phyloP scores from a whole-genome alignment of 2,113 vertebrate genomes.

The Cettia cetti region DNA sequence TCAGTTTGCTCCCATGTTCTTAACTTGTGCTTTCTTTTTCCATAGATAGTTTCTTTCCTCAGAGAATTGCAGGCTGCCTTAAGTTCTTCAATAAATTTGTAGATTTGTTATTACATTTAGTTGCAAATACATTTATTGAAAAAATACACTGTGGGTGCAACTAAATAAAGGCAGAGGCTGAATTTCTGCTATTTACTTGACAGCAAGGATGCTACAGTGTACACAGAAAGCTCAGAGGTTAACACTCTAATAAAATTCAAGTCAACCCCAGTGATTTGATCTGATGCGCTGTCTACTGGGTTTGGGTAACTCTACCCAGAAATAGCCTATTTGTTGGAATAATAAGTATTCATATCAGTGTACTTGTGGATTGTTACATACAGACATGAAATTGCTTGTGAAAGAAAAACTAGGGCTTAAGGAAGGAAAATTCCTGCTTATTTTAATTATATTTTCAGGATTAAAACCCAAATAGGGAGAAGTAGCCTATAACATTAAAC shows the following conservation, averaged over 20 bases:
- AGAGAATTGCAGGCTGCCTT: background rate
- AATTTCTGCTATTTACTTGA: background rate
- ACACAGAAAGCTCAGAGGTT: background rate
- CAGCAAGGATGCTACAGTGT: background rate
- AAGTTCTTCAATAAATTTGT: background rate
- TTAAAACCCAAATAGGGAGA: background rate
- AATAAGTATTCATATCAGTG: background rate
- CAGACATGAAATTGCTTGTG: background rate
- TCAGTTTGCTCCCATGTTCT: background rate
- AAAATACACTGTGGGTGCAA: background rate
- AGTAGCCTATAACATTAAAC: background rate
- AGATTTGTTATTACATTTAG: background rate
- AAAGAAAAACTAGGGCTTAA: background rate
- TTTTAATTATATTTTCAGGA: background rate
- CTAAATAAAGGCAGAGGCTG: background rate
- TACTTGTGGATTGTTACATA: background rate
- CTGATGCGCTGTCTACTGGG: background rate
- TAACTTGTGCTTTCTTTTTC: background rate
- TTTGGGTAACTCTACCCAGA: background rate
- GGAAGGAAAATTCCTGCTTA: background rate
- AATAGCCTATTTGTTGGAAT: background rate
- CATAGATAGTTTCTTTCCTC: background rate
- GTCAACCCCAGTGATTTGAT: background rate
- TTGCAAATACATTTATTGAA: background rate
- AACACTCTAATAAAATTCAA: background rate